Evolutionary conservation across 2,888 invertebrate genomes (phyloP).

Genomic region (Helobdella robusta): DNA sequence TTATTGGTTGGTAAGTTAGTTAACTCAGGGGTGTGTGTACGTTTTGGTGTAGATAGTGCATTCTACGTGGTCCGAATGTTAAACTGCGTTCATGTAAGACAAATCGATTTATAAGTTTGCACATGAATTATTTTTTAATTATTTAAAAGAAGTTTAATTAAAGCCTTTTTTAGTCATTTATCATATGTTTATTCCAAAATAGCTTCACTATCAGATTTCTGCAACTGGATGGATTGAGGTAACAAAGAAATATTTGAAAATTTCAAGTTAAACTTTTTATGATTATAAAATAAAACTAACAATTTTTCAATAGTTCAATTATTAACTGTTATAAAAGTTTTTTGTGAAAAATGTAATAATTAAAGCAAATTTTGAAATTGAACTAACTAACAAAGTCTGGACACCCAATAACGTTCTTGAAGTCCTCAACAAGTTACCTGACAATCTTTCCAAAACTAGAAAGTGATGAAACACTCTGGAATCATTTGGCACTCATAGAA

Average conservation of each 20-base stretch:
- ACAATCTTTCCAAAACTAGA: conserved; percentile 46
- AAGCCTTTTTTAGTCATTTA: no score
- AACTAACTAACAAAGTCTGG: neutral
- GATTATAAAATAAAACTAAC: neutral
- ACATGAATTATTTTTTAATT: no score
- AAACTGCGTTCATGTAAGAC: no score
- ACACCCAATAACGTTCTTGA: conserved; percentile 25
- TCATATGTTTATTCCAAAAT: no score
- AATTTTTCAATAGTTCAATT: neutral
- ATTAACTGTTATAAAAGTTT: neutral
- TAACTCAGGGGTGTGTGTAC: no score
- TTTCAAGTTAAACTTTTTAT: neutral
- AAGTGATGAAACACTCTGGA: conserved; percentile 43
- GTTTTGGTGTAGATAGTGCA: no score
- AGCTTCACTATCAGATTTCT: conserved; percentile 14
- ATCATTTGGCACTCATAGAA: conserved; percentile 46
- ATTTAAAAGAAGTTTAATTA: no score
- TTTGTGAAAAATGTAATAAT: no score
- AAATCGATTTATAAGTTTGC: no score
- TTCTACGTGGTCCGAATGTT: no score
- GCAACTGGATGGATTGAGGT: conserved; percentile 20
- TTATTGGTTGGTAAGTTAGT: no score
- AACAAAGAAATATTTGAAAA: neutral
- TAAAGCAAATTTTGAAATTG: no score
- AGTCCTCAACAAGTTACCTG: conserved; percentile 39